phyloP scores from a whole-genome alignment of 2,888 invertebrate genomes.

The Pristionchus maxplancki region DNA sequence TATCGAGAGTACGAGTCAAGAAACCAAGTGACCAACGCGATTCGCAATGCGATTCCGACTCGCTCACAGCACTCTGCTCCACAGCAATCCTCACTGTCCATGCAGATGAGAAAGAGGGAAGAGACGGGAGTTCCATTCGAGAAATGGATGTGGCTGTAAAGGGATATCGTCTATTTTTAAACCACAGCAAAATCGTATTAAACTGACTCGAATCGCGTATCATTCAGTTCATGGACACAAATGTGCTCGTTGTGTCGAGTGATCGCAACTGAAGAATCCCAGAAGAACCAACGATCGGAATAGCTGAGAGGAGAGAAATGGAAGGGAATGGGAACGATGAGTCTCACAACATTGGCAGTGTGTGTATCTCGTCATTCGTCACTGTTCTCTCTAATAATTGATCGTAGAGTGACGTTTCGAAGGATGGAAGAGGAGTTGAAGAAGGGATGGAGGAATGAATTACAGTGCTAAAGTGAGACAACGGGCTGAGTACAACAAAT shows the following conservation, averaged over 20 bases:
- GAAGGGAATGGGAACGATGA: neutral
- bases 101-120: conserved; percentile 12
- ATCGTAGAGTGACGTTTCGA: neutral
- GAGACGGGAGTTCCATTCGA: conserved; percentile 3
- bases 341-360: neutral
- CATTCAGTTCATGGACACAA: conserved; percentile 28
- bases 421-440: neutral
- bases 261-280: conserved; percentile 45
- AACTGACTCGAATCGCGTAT: conserved; percentile 25
- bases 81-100: conserved; percentile 38
- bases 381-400: neutral
- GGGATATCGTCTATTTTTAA: neutral
- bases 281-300: conserved; percentile 50
- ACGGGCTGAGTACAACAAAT: neutral
- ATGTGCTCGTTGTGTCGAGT: conserved; percentile 34
- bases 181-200: too few relatives aligned
- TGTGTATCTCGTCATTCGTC: conserved; percentile 31
- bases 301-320: neutral
- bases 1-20: neutral
- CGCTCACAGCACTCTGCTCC: conserved; percentile 33
- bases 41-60: neutral
- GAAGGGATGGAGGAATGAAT: neutral
- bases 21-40: neutral
- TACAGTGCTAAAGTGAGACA: too few relatives aligned
- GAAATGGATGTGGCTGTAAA: conserved; percentile 25